Evolutionary conservation across 1,140 invertebrate species (phyloP), one percentile per base, ranked within the genome.

Genomic region (Cydia splendana): DNA sequence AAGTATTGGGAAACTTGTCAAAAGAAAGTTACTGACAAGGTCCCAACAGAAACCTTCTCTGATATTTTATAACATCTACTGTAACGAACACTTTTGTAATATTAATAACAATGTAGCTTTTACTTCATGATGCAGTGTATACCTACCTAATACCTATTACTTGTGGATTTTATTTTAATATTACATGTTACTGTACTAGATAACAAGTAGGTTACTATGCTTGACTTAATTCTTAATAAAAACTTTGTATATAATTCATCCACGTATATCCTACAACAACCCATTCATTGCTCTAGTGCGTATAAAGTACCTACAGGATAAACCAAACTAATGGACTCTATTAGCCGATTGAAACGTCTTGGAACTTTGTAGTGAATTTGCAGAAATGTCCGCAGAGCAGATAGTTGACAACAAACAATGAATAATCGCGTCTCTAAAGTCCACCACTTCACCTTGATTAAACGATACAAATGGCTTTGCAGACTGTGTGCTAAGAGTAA

Each of bases 11-110:
- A 71, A 80, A 79, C 79, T 79, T 83, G 78, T 81, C 78, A 79
- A 84, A 81, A 83, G 79, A 82, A 82, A 79, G 57, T 81, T 81
- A 82, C 75, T 78, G 74, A 80, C 80, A 77, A 78, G 76, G 76
- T 77, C 77, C 78, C 75, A 65, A 67, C 73, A 76, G 34, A 80
- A 81, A 82, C 65, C 79, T 82, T 74, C 62, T 65, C 71, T 75
- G 76, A 79, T 80, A 84, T 78, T 84, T 71, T 67, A 80, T 77
- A 78, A 80, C 82, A 74, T 65, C 77, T 71, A 18, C 67, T 71
- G 30, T 71, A 28, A 69, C 78, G 77, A 79, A 79, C 78, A 77
- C 76, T 83, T 75, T 62, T 24, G 57, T 62, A 62, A 24, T 62
- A 24, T 24, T 2, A 18, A 57, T 18, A 57, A 62, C 18, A 62